Percentiles rank a stretch among this genome's conserved stretches.
Evolutionary conservation across 2,888 invertebrate genomes (phyloP).

Genomic region (Thumatha senex): DNA sequence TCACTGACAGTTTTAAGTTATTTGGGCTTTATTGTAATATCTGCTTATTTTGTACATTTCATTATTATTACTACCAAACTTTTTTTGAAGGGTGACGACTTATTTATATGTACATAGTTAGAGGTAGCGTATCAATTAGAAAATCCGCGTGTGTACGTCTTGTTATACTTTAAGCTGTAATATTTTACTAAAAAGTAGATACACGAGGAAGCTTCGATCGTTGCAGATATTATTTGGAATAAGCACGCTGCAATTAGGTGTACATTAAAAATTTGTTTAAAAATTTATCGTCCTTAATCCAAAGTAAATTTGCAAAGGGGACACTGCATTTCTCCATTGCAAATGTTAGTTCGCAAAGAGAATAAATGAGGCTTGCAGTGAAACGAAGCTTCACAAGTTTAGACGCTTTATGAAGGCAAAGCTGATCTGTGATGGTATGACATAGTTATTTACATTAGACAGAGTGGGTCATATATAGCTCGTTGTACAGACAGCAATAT

Average conservation of each 20-base stretch:
- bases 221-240: constrained; percentile 31
- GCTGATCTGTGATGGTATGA: constrained; percentile 80
- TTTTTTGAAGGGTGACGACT: constrained; percentile 29
- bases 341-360: constrained; percentile 6
- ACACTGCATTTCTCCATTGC: constrained; percentile 27
- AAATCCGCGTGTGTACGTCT: constrained; percentile 32
- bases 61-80: constrained; percentile 18
- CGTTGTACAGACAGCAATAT: constrained; percentile 42
- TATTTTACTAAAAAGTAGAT: constrained; percentile 31
- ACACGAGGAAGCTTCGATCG: constrained; percentile 38
- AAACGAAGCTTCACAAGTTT: constrained; percentile 55
- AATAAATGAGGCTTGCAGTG: constrained; percentile 27
- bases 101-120: constrained; percentile 33
- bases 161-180: constrained; percentile 22
- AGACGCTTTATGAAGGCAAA: constrained; percentile 69
- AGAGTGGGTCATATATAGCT: constrained; percentile 57
- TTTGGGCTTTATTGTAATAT: neutral
- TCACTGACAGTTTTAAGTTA: constrained; percentile 24
- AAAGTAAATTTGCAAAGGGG: constrained; percentile 29
- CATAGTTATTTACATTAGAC: constrained; percentile 74
- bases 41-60: constrained; percentile 22
- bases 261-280: too few species aligned
- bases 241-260: constrained; percentile 16
- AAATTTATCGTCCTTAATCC: constrained; percentile 29
- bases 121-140: constrained; percentile 23